Evolutionary conservation across 2,113 vertebrate genomes (phyloP), one percentile per base, ranked within the genome.

Genomic region (Agapornis roseicollis): DNA sequence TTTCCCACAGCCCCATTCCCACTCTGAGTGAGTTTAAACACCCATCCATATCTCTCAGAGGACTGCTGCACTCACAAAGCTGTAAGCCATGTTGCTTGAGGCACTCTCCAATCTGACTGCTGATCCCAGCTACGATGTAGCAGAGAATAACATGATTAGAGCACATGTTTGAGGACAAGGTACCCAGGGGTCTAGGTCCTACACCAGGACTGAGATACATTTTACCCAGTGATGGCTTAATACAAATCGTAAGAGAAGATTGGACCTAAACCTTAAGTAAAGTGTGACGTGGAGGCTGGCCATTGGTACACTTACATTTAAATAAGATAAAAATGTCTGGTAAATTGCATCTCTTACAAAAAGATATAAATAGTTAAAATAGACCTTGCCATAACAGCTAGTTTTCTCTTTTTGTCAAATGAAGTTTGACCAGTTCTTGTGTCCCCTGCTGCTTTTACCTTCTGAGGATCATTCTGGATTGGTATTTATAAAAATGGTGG

Each of bases 231-330:
- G 31, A 47, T 56, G 27, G 8, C 31, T 90, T 88, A 80, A 88
- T 58, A 58, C 10, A 33, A 85, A 37, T 27, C 3, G 1, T 37
- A 58, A 66, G 42, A 90, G 37, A 73, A 18, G 31, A 50, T 2
- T 90, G 60, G 46, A 25, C 73, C 64, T 68, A 85, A 92, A 78
- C 28, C 27, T 82, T 49, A 87, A 71, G 66, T 83, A 61, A 80
- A 77, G 31, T 2, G 4, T 56, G 41, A 50, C 19, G 29, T 14
- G 17, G 35, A 77, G 74, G 58, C n/a, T 78, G 46, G 8, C 27
- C 37, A 39, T 55, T 53, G 60, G 17, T 77, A 66, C 2, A 1
- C 46, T 82, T 79, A 50, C 11, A 74, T 90, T 88, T 77, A 66
- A 83, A 66, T 56, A 80, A 58, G 17, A 66, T 29, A 9, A 83